Evolutionary conservation across 2,797 vertebrate species (phyloP), one percentile per base, ranked within the genome.

Genomic region (Babyrousa celebensis): DNA sequence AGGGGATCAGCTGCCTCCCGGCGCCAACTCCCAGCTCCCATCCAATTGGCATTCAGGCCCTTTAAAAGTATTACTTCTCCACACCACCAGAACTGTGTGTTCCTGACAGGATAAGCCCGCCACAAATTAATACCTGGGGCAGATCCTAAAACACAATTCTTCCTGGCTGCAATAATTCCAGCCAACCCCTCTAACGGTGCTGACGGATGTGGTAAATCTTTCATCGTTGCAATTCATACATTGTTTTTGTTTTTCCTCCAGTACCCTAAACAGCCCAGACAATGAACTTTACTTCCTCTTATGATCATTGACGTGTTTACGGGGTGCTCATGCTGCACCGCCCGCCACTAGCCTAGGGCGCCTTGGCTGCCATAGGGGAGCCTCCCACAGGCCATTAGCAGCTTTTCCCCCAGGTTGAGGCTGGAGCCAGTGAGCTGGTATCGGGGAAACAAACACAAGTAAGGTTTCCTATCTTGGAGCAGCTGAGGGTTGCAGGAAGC

Each of bases 261-360:
- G 74, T 90, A 27, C 56, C 56, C 0, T 1, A 93, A 95, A 96
- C 12, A 1, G 91, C 79, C 91, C 96, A 83, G 89, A 96, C 97
- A 75, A 96, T 96, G 96, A 96, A 97, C 92, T 94, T 94, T 68
- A 43, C 93, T 97, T 97, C 94, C 94, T 93, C 88, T 96, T 67
- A 96, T 89, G 87, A 68, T 90, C 86, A 90, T 4, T 15, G 4
- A 18, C 63, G 96, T 17, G 77, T 71, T 96, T 82, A 95, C 2
- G 40, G 96, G 84, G 16, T 2, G 1, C 11, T 14, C 6, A 0
- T 4, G 43, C 85, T 67, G 52, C 21, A 10, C 27, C 0, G 2
- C 62, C 80, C 63, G 58, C 0, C 9, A 5, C n/a, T 80, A 5
- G 77, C 72, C 32, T 2, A 3, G 1, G 60, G 4, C 20, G 10